Percentiles rank a stretch among this genome's conserved stretches.
phyloP scores from a whole-genome alignment of 1,140 invertebrate species.

The Conopomorpha cramerella region DNA sequence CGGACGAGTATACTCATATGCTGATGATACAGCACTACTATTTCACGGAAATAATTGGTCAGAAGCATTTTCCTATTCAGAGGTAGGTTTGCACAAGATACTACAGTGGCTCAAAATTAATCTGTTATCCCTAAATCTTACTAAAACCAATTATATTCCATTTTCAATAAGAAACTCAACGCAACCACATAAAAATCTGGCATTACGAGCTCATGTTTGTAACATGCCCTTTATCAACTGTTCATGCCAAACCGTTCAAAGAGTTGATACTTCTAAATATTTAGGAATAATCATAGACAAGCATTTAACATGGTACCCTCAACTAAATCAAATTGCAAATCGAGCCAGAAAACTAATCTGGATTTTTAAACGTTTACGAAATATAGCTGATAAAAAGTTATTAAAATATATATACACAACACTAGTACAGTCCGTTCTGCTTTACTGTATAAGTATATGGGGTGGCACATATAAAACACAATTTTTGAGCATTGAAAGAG shows the following conservation, averaged over 20 bases:
- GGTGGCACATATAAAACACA: constrained; percentile 3
- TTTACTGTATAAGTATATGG: constrained; percentile 2
- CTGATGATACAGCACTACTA: constrained; percentile 3
- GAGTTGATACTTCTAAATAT: constrained; percentile 1
- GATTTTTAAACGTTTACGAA: constrained; percentile 2
- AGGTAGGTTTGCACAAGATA: background rate
- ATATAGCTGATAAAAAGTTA: background rate
- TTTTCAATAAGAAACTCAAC: background rate
- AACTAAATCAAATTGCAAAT: background rate
- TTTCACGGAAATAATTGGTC: constrained; percentile 1
- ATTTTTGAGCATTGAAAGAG: background rate
- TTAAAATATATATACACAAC: constrained; percentile 1
- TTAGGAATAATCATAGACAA: constrained; percentile 1
- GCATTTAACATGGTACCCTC: constrained; percentile 1
- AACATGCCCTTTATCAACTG: too few species aligned
- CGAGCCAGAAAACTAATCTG: constrained; percentile 1
- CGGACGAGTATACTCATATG: background rate
- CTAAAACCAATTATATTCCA: constrained; percentile 4
- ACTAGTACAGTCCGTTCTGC: constrained; percentile 1
- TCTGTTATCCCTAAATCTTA: constrained; percentile 1
- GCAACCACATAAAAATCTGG: constrained; percentile 1
- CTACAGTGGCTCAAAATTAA: background rate
- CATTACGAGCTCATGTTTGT: too few species aligned
- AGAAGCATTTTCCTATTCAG: background rate
- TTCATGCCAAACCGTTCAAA: background rate